Evolutionary conservation across 2,113 vertebrate species (phyloP).

Genomic region (Elachura formosa): DNA sequence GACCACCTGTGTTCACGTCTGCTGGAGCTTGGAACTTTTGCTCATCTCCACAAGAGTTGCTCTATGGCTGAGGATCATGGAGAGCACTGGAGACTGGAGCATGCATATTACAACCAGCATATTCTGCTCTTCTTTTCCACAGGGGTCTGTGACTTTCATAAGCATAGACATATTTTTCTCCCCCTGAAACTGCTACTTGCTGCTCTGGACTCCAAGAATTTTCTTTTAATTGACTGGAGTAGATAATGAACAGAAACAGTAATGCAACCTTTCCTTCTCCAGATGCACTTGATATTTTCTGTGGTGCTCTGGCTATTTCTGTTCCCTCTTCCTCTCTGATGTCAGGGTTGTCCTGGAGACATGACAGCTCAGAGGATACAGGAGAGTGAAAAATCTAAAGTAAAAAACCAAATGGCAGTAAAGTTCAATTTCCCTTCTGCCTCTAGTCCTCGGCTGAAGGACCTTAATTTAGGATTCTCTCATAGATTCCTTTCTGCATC

Average conservation of each 20-base stretch:
- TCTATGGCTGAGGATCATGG: neutral
- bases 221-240: neutral
- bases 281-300: neutral
- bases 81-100: accelerated
- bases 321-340: neutral
- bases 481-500: neutral
- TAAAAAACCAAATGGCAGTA: neutral
- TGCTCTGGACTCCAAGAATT: neutral
- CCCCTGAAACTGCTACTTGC: neutral
- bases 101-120: neutral
- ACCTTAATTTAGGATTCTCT: neutral
- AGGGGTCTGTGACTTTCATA: neutral
- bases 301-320: neutral
- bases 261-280: neutral
- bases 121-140: neutral
- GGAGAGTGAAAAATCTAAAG: neutral
- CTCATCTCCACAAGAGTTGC: neutral
- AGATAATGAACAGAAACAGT: neutral
- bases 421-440: neutral
- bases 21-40: neutral
- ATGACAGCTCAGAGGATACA: neutral
- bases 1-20: neutral
- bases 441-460: neutral
- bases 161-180: accelerated
- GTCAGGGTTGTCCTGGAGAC: neutral